Evolutionary conservation across 2,797 vertebrate species (phyloP).

Genomic region (Mallotus villosus): DNA sequence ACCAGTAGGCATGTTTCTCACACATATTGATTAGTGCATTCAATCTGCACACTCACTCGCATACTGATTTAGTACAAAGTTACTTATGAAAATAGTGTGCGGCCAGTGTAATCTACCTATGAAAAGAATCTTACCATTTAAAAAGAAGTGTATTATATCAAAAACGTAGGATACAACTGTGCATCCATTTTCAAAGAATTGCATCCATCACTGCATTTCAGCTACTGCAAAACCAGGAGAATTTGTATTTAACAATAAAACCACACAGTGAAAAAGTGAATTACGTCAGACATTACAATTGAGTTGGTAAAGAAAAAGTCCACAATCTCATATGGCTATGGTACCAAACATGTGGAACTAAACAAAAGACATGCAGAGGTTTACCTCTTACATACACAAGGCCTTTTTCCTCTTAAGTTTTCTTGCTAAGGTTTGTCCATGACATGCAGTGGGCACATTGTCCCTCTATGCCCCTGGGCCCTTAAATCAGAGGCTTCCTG

Average conservation of each 20-base stretch:
- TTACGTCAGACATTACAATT: slow-evolving; percentile 38
- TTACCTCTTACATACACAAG: slow-evolving; percentile 23
- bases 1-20: slow-evolving; percentile 15
- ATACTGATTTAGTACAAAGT: slow-evolving; percentile 49
- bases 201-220: slow-evolving; percentile 39
- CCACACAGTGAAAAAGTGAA: slow-evolving; percentile 53
- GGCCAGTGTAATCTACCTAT: slow-evolving; percentile 57
- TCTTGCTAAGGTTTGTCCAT: slow-evolving; percentile 2
- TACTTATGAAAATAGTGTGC: slow-evolving; percentile 70
- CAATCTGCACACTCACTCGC: slow-evolving; percentile 18
- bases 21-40: slow-evolving; percentile 13
- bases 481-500: slow-evolving; percentile 68
- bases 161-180: slow-evolving; percentile 57
- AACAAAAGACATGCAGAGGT: slow-evolving; percentile 60
- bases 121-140: slow-evolving; percentile 54
- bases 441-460: background rate
- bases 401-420: slow-evolving; percentile 8
- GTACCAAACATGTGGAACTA: slow-evolving; percentile 35
- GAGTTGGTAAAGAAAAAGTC: slow-evolving; percentile 28
- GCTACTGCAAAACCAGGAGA: slow-evolving; percentile 37
- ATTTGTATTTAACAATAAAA: slow-evolving; percentile 45
- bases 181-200: slow-evolving; percentile 48
- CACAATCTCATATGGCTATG: slow-evolving; percentile 42
- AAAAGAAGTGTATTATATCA: slow-evolving; percentile 59
- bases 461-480: slow-evolving; percentile 8